Evolutionary conservation across 1,140 invertebrate genomes (phyloP).

Genomic region (Stegodyphus dumicola): DNA sequence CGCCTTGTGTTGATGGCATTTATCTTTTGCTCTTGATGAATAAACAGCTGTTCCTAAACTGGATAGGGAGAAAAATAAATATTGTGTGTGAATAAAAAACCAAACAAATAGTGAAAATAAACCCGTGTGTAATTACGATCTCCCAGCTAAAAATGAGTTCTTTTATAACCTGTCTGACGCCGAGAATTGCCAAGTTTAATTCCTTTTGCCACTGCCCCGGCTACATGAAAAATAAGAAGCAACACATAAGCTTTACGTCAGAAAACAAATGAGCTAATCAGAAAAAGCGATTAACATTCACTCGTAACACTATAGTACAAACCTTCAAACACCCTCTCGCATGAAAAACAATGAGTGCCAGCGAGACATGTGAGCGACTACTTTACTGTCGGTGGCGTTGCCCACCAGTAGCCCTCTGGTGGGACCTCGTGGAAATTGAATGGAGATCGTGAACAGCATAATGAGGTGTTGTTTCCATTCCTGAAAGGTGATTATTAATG

Average conservation of each 20-base stretch:
- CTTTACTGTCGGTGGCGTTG: not conserved
- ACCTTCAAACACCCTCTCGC: not conserved
- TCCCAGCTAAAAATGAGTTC: no score
- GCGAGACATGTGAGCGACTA: not conserved
- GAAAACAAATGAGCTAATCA: conserved; percentile 13
- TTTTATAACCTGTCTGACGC: no score
- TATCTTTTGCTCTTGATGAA: no score
- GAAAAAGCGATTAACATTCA: conserved; percentile 30
- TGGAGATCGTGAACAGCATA: conserved; percentile 8
- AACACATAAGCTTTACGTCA: not conserved
- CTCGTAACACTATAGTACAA: not conserved
- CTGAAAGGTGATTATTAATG: not conserved
- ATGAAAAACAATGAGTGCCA: not conserved
- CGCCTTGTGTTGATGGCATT: no score
- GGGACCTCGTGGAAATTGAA: not conserved
- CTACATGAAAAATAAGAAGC: no score
- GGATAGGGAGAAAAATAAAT: no score
- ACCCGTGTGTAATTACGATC: no score
- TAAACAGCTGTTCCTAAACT: no score
- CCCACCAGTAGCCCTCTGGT: not conserved
- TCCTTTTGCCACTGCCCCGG: no score
- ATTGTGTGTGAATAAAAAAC: no score
- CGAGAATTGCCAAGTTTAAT: no score
- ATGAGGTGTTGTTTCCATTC: not conserved
- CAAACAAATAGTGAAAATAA: no score